Evolutionary conservation across 2,888 invertebrate genomes (phyloP).

Genomic region (Aspidiotus rigidus): DNA sequence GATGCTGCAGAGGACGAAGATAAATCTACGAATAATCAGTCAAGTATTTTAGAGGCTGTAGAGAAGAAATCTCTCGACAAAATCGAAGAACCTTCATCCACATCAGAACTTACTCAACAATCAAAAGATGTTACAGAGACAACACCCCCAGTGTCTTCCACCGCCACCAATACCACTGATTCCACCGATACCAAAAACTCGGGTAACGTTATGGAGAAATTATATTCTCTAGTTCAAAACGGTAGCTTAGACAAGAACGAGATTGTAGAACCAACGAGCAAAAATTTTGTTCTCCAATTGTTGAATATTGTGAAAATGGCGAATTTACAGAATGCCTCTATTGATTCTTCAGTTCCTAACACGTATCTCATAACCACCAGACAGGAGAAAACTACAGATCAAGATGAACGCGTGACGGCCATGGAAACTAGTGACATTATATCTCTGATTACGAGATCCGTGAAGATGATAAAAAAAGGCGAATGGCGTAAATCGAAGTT

Average conservation of each 20-base stretch:
- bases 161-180: not conserved
- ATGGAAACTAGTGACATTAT: not conserved
- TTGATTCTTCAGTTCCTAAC: not conserved
- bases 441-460: not conserved
- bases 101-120: too few species aligned
- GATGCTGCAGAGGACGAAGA: too few species aligned
- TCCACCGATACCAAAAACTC: not conserved
- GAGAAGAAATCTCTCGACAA: too few species aligned
- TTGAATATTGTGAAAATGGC: slow-evolving; percentile 24
- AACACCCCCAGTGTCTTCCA: not conserved
- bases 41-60: too few species aligned
- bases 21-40: too few species aligned
- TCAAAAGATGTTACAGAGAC: too few species aligned
- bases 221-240: not conserved
- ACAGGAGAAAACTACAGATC: not conserved
- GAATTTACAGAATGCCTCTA: not conserved
- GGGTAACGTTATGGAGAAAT: not conserved
- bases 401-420: not conserved
- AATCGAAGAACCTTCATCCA: too few species aligned
- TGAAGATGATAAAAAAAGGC: slow-evolving; percentile 11
- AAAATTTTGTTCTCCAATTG: slow-evolving; percentile 12
- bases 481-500: not conserved
- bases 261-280: slow-evolving; percentile 5
- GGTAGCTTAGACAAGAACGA: slow-evolving; percentile 1
- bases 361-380: slow-evolving; percentile 20